These are phyloP conservation scores for Boulengerochromis microlepis DNA, from an alignment of 2,113 vertebrate genomes.

Conservation along the genomic window DNA sequence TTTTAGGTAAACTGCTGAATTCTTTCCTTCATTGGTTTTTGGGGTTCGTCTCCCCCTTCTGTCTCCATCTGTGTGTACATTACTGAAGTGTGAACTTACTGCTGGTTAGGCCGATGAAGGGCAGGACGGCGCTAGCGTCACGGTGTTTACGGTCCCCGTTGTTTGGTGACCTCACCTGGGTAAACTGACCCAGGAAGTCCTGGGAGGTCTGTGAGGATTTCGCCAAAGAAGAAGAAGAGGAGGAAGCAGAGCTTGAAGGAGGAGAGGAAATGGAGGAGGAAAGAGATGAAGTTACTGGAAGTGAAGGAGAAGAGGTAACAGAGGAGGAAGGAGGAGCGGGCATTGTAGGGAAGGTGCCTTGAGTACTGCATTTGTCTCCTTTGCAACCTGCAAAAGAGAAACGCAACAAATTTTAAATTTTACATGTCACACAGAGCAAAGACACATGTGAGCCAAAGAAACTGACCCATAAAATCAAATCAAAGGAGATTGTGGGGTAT, in stretches of 20 bases:
- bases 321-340: neutral
- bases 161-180: conserved; percentile 38
- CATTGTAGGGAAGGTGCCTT: neutral
- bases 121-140: conserved; percentile 43
- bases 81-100: conserved; percentile 24
- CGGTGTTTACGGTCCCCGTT: conserved; percentile 52
- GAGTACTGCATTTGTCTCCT: neutral
- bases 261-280: neutral
- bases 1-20: neutral
- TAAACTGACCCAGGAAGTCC: conserved; percentile 28
- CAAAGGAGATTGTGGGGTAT: neutral
- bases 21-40: neutral
- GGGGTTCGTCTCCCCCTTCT: neutral
- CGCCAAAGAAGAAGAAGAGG: neutral
- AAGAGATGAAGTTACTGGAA: neutral
- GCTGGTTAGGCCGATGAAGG: conserved; percentile 59
- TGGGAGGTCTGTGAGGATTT: neutral
- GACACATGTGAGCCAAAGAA: neutral
- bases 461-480: neutral
- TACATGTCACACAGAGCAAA: neutral
- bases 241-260: neutral
- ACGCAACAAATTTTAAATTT: neutral
- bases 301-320: neutral
- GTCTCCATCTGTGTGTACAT: neutral
- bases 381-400: conserved; percentile 5